Base-by-base conservation (phyloP, 2,888 invertebrate genomes). In the Hyppa rectilinea region DNA sequence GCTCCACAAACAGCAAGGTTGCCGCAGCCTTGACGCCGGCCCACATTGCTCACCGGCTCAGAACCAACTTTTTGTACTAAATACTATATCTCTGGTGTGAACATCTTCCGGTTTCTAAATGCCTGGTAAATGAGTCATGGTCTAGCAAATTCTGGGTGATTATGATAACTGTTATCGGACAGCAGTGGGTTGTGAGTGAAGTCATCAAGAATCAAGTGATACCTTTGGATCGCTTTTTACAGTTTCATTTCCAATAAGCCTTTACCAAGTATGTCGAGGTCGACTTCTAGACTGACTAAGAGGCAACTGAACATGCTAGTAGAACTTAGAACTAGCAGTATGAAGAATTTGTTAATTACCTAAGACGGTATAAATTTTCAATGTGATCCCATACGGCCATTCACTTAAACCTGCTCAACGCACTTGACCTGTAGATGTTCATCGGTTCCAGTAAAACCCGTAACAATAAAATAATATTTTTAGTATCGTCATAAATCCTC, bases 1-100 rank as follows among this genome's bases (percentile, higher is more conserved):
- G 96, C 95, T 96, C 95, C 95, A 96, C 95, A 95, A 95, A 95
- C 95, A 88, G 89, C 95, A 94, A 95, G 96, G 95, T 91, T 94
- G 91, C 88, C 87, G 92, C 93, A 95, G 92, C 95, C 96, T 96
- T 95, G 95, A 90, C 91, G 94, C 83, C 91, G 94, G 91, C 93
- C 95, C 93, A 94, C 94, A 93, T 94, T 94, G 95, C 94, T 90
- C 95, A 92, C 92, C 91, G 89, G 89, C 89, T 87, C 88, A 93
- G 92, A 94, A 94, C 94, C 88, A 86, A 89, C 87, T 91, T 93
- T 94, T 94, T 92, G 88, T 88, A 89, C 82, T 87, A 90, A 90
- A 92, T 90, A 92, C 89, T 90, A 88, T 90, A 85, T 71, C 83
- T 83, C 87, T 87, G 84, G 88, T 83, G 84, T 64, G 78, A 71